Conservation (phyloP, 2,113 vertebrate genomes). For the Microcebus jonahi region DNA sequence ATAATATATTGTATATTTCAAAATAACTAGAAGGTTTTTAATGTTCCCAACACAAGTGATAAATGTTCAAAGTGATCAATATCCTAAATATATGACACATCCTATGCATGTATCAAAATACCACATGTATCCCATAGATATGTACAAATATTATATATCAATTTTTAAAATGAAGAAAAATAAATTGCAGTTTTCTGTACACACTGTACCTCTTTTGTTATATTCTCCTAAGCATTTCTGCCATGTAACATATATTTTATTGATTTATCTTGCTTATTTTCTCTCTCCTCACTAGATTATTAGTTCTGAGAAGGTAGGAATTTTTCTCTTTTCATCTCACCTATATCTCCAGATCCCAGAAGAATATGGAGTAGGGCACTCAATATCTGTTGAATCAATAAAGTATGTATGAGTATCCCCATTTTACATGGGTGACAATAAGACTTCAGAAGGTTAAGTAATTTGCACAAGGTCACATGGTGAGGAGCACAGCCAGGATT, state of each 20-base stretch:
- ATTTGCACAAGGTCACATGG: background rate
- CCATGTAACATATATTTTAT: background rate
- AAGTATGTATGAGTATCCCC: background rate
- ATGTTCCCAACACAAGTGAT: no score
- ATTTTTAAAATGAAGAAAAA: background rate
- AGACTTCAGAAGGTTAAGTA: background rate
- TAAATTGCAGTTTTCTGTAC: background rate
- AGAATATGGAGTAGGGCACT: background rate
- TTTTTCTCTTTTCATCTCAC: slow-evolving; percentile 11
- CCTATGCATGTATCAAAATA: no score
- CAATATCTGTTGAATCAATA: background rate
- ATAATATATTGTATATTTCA: no score
- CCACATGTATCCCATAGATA: no score
- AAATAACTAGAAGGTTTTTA: no score
- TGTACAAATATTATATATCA: background rate
- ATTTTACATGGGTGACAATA: background rate
- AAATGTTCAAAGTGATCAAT: no score
- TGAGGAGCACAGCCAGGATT: background rate
- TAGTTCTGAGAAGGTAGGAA: background rate
- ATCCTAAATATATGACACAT: no score
- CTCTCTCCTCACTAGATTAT: background rate
- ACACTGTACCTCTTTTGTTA: background rate
- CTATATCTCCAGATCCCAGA: background rate
- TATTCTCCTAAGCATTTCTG: background rate
- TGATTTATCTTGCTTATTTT: slow-evolving; percentile 1